Conservation (phyloP, 2,113 vertebrate species). For the Alouatta palliata region DNA sequence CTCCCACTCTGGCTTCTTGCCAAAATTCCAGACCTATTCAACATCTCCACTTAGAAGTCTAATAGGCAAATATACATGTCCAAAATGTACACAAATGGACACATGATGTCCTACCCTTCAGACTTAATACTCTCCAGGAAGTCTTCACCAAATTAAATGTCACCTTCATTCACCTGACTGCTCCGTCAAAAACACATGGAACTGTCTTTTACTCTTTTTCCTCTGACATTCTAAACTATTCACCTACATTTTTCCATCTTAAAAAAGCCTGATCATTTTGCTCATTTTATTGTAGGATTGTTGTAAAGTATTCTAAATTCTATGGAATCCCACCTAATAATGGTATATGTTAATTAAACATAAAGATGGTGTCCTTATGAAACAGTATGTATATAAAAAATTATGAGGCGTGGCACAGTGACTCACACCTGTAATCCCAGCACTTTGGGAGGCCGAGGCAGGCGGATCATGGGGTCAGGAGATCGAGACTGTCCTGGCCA, state of each 20-base stretch:
- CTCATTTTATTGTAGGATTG: neutral
- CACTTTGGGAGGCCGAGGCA: too few relatives aligned
- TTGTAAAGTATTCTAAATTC: neutral
- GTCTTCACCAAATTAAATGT: neutral
- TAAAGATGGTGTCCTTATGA: neutral
- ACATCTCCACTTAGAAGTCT: neutral
- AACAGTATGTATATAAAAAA: neutral
- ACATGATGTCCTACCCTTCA: neutral
- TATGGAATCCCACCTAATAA: neutral
- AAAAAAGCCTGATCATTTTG: neutral
- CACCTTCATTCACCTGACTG: too few relatives aligned
- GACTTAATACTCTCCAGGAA: neutral
- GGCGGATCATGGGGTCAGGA: too few relatives aligned
- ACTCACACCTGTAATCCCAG: too few relatives aligned
- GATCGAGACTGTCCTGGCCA: too few relatives aligned
- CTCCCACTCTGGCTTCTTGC: neutral
- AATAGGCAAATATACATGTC: neutral
- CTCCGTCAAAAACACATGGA: neutral
- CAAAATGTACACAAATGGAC: neutral
- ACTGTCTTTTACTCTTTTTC: neutral
- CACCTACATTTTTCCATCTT: neutral
- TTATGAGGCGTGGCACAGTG: too few relatives aligned
- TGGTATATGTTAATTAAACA: neutral
- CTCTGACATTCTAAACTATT: neutral
- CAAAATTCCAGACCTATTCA: neutral